Base-by-base conservation (phyloP, 1,140 invertebrate species). In the Drosophila sechellia region DNA sequence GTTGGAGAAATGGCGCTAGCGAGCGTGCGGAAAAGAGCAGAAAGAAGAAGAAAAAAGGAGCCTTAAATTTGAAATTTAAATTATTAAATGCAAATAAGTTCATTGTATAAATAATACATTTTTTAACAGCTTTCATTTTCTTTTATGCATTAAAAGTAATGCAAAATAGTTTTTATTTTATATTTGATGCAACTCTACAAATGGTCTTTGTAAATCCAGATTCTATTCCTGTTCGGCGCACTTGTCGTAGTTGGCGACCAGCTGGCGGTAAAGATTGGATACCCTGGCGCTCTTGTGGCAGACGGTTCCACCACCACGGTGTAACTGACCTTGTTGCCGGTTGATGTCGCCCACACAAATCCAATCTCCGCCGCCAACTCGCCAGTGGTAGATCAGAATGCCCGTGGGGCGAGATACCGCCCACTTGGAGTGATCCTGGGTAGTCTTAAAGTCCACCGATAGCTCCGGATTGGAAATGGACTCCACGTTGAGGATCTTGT, bases 301-400 rank as follows among this genome's bases (percentile, higher is more conserved):
- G 5, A 97, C 95, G 0, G 96, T 96, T 39, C 97, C 97, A 15
- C 97, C 97, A 0, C 96, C 97, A 66, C 97, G 94, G 0, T 93
- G 91, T 59, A 95, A 94, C 93, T 98, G 97, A 10, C 94, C 94
- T 74, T 94, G 90, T 95, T 96, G 92, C 8, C 98, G 94, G 92
- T 99, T 99, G 20, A 99, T 98, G 91, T 98, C 98, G 12, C 97
- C 97, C 13, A 99, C 95, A 91, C 98, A 99, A 60, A 96, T 94
- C 96, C 96, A 98, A 46, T 94, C 93, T 39, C 93, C 90, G 8
- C 92, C 92, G 66, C 93, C 92, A 1, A 93, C 93, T 3, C 92
- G 92, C 86, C 86, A 91, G 5, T 81, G 86, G 37, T 91, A 90
- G 15, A 91, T 37, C 15, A 89, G 73, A 8, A 91, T 52, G 56